phyloP scores from a whole-genome alignment of 2,113 vertebrate species.

The Sceloporus undulatus region DNA sequence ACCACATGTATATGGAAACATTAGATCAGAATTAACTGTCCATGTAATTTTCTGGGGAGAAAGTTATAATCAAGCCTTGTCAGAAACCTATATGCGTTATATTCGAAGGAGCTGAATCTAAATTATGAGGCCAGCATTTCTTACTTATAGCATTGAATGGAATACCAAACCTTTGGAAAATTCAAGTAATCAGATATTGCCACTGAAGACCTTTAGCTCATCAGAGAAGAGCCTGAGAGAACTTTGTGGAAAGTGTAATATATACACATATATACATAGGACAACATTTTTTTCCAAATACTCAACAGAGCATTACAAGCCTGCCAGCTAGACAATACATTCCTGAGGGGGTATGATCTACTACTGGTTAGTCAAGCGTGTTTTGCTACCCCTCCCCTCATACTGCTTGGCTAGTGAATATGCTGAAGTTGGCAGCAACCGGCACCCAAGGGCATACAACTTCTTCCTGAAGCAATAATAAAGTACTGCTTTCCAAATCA shows the following conservation, averaged over 20 bases:
- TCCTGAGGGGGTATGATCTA: conserved; percentile 53
- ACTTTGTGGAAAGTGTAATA: conserved; percentile 6
- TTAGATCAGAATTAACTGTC: conserved; percentile 36
- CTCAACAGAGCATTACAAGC: conserved; percentile 54
- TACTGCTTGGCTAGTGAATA: conserved; percentile 39
- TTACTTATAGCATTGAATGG: neutral
- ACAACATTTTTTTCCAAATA: conserved; percentile 14
- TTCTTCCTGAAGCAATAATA: conserved; percentile 37
- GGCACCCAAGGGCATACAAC: conserved; percentile 59
- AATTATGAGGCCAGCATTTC: neutral
- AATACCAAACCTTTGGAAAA: conserved; percentile 18
- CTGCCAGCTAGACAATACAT: conserved; percentile 67
- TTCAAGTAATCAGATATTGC: conserved; percentile 9
- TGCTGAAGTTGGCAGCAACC: conserved; percentile 60
- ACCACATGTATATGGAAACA: conserved; percentile 22
- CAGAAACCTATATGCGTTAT: conserved; percentile 19
- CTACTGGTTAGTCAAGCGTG: conserved; percentile 65
- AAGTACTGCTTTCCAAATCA: conserved; percentile 42
- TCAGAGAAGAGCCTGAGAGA: neutral
- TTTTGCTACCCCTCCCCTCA: conserved; percentile 32
- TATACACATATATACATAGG: conserved; percentile 23
- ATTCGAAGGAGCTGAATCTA: neutral
- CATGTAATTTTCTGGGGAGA: neutral
- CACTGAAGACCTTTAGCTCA: neutral
- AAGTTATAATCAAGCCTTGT: conserved; percentile 5